Evolutionary conservation across 2,888 invertebrate species (phyloP), one percentile per base, ranked within the genome.

Genomic region (Andrena bucephala): DNA sequence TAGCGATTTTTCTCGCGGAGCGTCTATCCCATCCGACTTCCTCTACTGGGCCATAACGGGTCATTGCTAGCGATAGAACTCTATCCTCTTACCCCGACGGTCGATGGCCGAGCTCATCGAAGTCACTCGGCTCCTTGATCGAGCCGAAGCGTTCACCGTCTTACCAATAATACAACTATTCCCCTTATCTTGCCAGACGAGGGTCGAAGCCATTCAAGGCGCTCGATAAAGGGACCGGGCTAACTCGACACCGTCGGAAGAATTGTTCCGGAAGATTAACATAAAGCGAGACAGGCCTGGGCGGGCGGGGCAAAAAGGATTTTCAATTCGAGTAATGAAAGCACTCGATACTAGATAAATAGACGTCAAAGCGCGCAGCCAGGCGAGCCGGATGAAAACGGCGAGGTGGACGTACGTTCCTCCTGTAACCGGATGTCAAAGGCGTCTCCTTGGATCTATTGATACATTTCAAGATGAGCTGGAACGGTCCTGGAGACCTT

Each of bases 241-340:
- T 27, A 24, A 24, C 57, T 27, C 24, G 24, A 27, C 24, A 57
- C 57, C 24, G 24, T 10, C 20, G 63, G 69, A 16, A 48, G 27
- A 54, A 77, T 77, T 29, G 36, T 52, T 24, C 24, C 48, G n/a
- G 8, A 65, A 36, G 76, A 73, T 83, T 81, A 77, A 66, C 76
- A 60, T 70, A 73, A 76, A 54, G 33, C 13, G 54, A 59, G 27
- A 29, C 36, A 48, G 60, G 1, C 20, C 50, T 13, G 42, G 52
- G n/a, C 20, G 27, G 57, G 20, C 54, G 31, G 29, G 6, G 66
- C 27, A 50, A 75, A 59, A 67, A 65, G 71, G 70, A 71, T 73
- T 76, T 71, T 60, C 71, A 70, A 83, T 83, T 83, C 67, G 67
- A 52, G 78, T 78, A 83, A 84, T 79, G 79, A 60, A 83, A 80